Evolutionary conservation across 2,888 invertebrate species (phyloP).

Genomic region (Drosophila picticornis): DNA sequence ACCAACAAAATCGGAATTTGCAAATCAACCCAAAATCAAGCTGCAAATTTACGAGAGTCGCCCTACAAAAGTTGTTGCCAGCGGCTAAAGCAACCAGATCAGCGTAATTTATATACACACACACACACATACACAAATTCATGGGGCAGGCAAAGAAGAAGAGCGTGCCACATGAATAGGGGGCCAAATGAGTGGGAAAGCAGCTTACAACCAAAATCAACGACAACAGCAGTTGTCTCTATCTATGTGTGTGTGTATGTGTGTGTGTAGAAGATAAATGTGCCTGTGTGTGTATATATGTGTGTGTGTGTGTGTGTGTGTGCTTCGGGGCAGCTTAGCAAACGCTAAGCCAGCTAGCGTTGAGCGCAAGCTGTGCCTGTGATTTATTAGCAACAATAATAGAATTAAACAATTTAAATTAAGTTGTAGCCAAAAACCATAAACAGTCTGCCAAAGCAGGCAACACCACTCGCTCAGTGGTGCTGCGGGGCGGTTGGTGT

Average conservation of each 20-base stretch:
- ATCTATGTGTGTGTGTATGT: background rate
- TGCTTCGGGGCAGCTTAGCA: conserved; percentile 65
- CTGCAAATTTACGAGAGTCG: conserved; percentile 65
- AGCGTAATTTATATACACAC: conserved; percentile 64
- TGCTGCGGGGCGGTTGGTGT: background rate
- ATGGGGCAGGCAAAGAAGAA: background rate
- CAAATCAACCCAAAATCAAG: conserved; percentile 66
- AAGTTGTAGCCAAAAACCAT: conserved; percentile 83
- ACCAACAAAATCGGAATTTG: conserved; percentile 46
- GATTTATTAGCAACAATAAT: conserved; percentile 83
- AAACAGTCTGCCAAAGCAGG: conserved; percentile 77
- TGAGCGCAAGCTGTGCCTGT: conserved; percentile 78
- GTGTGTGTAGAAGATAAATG: conserved; percentile 69
- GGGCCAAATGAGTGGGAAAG: conserved; percentile 63
- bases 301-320: conserved; percentile 45
- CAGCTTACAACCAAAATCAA: conserved; percentile 71
- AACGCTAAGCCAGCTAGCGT: conserved; percentile 77
- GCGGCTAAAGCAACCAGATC: conserved; percentile 61
- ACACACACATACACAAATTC: background rate
- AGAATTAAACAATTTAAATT: conserved; percentile 84
- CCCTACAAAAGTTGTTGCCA: conserved; percentile 48
- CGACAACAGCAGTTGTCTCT: conserved; percentile 51
- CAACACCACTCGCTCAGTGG: conserved; percentile 35
- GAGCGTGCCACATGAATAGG: background rate
- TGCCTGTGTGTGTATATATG: conserved; percentile 21